Base-by-base conservation (phyloP, 2,797 vertebrate species). In the Mycteria americana region DNA sequence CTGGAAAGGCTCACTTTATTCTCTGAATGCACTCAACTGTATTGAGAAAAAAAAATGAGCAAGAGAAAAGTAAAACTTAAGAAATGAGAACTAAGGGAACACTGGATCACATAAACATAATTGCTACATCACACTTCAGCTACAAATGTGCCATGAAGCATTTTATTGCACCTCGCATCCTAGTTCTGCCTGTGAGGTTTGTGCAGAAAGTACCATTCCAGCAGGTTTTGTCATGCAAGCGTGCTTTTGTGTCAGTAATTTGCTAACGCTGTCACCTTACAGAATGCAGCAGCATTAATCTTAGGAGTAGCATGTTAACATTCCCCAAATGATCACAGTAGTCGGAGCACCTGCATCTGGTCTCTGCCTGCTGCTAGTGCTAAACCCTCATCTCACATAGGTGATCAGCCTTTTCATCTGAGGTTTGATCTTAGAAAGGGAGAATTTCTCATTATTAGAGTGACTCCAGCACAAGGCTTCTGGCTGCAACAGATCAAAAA, bases 201-300 rank as follows among this genome's bases (percentile, higher is more conserved):
- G 39, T 79, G 65, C 80, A 86, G 73, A 67, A 90, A 86, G 54
- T 67, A 79, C 57, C 28, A 53, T 81, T 94, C 69, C 69, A 86
- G 70, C 77, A 87, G 95, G 80, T 45, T 95, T 95, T 95, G 73
- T 90, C 82, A 81, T 10, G 11, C 62, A 69, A 62, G 33, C 62
- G 39, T 0, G 2, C 73, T 81, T 96, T 81, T 88, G 56, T 93
- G 85, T 88, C 88, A 56, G 74, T 85, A 73, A 92, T 92, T 94
- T 65, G 59, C 79, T 84, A 92, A 76, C 2, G 7, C 54, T 88
- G 59, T 73, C 83, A 53, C 85, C 83, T 89, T 79, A 69, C 62
- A 82, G 79, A 84, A 82, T 35, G 63, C 59, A 86, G 43, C 70
- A 86, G n/a, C 63, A 93, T 95, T 95, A 93, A 86, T 95, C 85